Percentiles rank a stretch among this genome's conserved stretches.
These are phyloP conservation scores for Caenorhabditis wallacei DNA, from an alignment of 2,888 invertebrate genomes.

Conservation along the genomic window DNA sequence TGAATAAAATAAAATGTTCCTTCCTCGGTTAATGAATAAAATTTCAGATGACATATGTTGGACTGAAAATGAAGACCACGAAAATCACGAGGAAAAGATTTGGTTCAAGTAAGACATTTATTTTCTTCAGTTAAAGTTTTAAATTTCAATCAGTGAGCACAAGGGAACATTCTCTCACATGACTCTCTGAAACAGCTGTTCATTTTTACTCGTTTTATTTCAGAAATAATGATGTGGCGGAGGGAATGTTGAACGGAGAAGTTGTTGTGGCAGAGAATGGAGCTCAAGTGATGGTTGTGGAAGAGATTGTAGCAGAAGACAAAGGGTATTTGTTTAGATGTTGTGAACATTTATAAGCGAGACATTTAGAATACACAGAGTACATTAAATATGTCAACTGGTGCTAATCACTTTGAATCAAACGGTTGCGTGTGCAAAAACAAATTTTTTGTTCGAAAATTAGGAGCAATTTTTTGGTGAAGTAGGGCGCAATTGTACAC, in stretches of 20 bases:
- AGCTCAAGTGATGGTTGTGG: background rate
- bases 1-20: background rate
- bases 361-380: too few species aligned
- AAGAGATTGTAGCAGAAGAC: background rate
- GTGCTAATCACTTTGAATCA: too few species aligned
- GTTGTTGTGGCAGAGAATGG: background rate
- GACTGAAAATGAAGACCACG: conserved; percentile 39
- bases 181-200: conserved; percentile 33
- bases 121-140: too few species aligned
- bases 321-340: too few species aligned
- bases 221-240: conserved; percentile 44
- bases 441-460: too few species aligned
- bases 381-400: too few species aligned
- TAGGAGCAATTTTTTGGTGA: too few species aligned
- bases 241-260: conserved; percentile 33
- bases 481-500: too few species aligned
- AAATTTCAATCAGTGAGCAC: background rate
- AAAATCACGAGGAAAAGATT: conserved; percentile 32
- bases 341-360: too few species aligned
- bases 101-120: conserved; percentile 52
- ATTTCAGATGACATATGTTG: conserved; percentile 51
- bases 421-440: too few species aligned
- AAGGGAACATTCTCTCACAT: conserved; percentile 38
- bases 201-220: conserved; percentile 4
- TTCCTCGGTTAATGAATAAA: background rate